Evolutionary conservation across 2,888 invertebrate genomes (phyloP), one percentile per base, ranked within the genome.

Genomic region (Dasysyrphus albostriatus): DNA sequence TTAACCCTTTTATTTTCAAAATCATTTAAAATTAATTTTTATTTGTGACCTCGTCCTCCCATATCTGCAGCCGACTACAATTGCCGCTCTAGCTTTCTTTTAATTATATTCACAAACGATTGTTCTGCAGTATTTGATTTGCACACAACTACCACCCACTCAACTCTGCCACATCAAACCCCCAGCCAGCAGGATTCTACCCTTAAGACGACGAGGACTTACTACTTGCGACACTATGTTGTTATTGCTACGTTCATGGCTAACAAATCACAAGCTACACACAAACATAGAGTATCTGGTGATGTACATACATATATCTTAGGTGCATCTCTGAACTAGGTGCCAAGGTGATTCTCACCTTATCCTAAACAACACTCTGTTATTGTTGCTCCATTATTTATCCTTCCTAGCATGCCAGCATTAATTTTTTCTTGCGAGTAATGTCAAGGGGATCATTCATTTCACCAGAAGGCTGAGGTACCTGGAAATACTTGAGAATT

Each of bases 391-490:
- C 73, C 67, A 81, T 80, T 81, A 84, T 80, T 84, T 84, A 84
- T 61, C 5, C 69, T 44, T 19, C 14, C 39, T 61, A 29, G 5
- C 5, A 63, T 44, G 16, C 10, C 32, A 42, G 79, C 54, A 58
- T 69, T 75, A 34, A 49, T 49, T 74, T 83, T 61, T 49, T 63
- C 58, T 16, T 44, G 37, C 65, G 19, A 42, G 73, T 74, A 77
- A 77, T 85, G 73, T 77, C 81, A 85, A 81, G 81, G 81, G 69
- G 73, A 77, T 85, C 76, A 84, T 80, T 67, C 65, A 47, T 85
- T 74, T 69, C 47, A 19, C 61, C 42, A 58, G 24, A 29, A 73
- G 67, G 39, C 37, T 39, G 14, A 59, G 12, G 24, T 12, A 59
- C 29, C 65, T 72, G 47, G 19, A 29, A 63, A 49, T 9, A 8